Percentiles rank a stretch among this genome's conserved stretches.
These are phyloP conservation scores for Apamea monoglypha DNA, from an alignment of 2,888 invertebrate species.

Conservation along the genomic window DNA sequence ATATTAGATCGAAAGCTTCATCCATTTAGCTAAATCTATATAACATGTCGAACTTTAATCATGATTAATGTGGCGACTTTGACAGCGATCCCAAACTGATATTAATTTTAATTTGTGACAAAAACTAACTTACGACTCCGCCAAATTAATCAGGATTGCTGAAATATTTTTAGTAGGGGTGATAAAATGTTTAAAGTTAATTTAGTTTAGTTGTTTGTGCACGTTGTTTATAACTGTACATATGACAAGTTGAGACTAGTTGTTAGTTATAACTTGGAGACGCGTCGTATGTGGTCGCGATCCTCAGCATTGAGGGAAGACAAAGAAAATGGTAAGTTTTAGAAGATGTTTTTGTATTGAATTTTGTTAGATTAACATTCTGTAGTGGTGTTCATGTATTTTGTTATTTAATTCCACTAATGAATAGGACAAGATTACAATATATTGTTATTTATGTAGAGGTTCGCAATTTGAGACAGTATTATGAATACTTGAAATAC, in stretches of 20 bases:
- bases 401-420: background rate
- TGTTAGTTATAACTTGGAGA: background rate
- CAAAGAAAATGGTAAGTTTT: background rate
- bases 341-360: background rate
- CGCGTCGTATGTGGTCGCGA: too few relatives aligned
- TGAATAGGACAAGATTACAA: background rate
- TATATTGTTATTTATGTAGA: background rate
- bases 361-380: background rate
- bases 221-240: background rate
- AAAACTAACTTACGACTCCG: conserved; percentile 51
- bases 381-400: background rate
- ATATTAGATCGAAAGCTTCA: conserved; percentile 27
- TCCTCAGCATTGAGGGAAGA: background rate
- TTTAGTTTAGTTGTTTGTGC: background rate
- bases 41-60: conserved; percentile 56
- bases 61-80: conserved; percentile 63
- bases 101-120: conserved; percentile 66
- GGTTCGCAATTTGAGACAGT: background rate
- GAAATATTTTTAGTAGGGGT: conserved; percentile 26
- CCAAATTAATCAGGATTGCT: conserved; percentile 42
- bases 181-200: background rate
- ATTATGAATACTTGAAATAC: background rate
- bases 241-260: background rate
- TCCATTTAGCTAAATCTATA: conserved; percentile 45
- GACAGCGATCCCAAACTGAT: conserved; percentile 55